Evolutionary conservation across 1,140 invertebrate genomes (phyloP), one percentile per base, ranked within the genome.

Genomic region (Drosophila persimilis): DNA sequence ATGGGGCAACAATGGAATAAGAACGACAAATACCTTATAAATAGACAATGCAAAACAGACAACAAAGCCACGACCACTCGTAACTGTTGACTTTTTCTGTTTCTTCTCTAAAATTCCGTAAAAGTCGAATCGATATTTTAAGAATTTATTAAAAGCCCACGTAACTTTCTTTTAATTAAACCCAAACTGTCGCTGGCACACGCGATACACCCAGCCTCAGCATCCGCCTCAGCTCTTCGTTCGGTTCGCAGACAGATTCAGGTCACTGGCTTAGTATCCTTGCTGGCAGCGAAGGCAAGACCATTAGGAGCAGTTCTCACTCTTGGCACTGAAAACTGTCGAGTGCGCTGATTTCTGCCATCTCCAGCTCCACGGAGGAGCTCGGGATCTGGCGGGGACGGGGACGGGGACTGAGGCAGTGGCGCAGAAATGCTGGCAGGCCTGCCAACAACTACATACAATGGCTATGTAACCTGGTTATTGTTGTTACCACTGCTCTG

Each of bases 21-120:
- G 35, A 39, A 39, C 35, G 48, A 61, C 73, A 76, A 76, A 76
- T 76, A 73, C 73, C 61, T 57, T 54, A 73, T 66, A 39, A 57
- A 61, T 57, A 67, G 57, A 41, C 57, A 58, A 67, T 52, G 51
- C 31, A 51, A 57, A 46, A 55, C 15, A 44, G 59, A 58, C 58
- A 45, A 31, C 60, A 52, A 24, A 35, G 35, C 15, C 15, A 48
- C 47, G 62, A 45, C 35, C 11, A 13, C 11, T 39, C 35, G 35
- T 39, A 39, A 39, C 1, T 13, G 35, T 39, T 39, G 35, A 39
- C 35, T 11, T 11, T 39, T 31, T 31, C 29, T 29, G 6, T 7
- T 29, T 29, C 29, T 29, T 35, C 31, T 35, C 8, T 35, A 31
- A 11, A 35, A 35, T 35, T 35, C 31, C 11, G 2, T 35, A 31